These are phyloP conservation scores for Sarcoramphus papa DNA, from an alignment of 2,797 vertebrate genomes.

Conservation along the genomic window DNA sequence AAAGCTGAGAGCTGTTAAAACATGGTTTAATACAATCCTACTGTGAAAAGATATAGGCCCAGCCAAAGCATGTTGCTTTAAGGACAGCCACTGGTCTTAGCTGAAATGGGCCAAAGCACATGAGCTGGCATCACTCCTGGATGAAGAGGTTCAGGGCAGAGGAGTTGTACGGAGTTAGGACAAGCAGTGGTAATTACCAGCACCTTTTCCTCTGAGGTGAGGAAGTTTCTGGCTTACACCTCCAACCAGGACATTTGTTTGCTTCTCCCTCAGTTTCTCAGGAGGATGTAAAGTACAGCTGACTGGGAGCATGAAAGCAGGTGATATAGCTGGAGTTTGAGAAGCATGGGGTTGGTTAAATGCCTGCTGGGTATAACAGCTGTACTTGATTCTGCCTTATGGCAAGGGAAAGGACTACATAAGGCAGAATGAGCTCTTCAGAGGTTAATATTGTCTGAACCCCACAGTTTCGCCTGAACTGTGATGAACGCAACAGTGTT, in stretches of 20 bases:
- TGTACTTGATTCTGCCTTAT: not conserved
- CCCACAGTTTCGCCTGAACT: not conserved
- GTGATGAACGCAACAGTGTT: accelerated
- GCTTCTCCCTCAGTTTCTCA: not conserved
- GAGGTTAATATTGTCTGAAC: not conserved
- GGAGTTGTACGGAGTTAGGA: not conserved
- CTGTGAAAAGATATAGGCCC: too few relatives aligned
- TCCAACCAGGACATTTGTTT: not conserved
- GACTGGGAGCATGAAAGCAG: not conserved
- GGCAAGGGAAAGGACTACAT: not conserved
- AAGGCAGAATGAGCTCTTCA: not conserved
- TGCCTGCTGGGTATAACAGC: not conserved
- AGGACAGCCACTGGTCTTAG: not conserved
- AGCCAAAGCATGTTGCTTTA: not conserved
- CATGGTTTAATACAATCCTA: accelerated
- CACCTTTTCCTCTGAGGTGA: not conserved
- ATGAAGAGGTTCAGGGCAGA: not conserved
- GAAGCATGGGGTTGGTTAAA: not conserved
- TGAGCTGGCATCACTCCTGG: too few relatives aligned
- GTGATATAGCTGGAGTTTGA: not conserved
- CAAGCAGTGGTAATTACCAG: not conserved
- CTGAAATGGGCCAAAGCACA: not conserved
- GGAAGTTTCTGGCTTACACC: not conserved
- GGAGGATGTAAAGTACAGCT: not conserved
- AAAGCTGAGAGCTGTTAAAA: not conserved